Evolutionary conservation across 2,113 vertebrate species (phyloP).

Genomic region (Pteropus alecto): DNA sequence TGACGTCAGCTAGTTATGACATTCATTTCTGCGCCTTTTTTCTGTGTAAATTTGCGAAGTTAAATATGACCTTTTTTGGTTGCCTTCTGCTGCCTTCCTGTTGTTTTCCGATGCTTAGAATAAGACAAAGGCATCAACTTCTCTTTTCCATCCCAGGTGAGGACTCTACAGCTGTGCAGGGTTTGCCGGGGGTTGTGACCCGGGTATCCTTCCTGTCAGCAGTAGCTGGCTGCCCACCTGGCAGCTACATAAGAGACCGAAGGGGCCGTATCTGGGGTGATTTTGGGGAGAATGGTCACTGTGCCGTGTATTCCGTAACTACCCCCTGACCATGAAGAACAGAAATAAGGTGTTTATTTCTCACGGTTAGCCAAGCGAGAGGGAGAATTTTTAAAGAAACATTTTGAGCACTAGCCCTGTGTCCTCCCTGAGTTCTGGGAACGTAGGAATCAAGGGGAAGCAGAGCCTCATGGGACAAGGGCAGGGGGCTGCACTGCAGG

Average conservation of each 20-base stretch:
- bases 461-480: accelerated
- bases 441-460: background rate
- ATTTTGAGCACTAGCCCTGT: background rate
- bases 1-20: accelerated
- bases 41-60: background rate
- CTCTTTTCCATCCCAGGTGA: background rate
- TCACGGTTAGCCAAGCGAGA: background rate
- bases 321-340: accelerated
- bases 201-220: too few relatives aligned
- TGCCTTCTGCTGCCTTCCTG: background rate
- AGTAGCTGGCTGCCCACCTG: accelerated
- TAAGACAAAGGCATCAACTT: background rate
- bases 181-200: too few relatives aligned
- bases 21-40: background rate
- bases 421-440: background rate
- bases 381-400: background rate
- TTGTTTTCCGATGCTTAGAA: background rate
- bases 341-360: background rate
- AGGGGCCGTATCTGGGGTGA: accelerated
- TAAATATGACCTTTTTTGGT: background rate
- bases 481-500: too few relatives aligned
- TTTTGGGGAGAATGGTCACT: accelerated
- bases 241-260: accelerated
- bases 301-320: accelerated
- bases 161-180: background rate